Evolutionary conservation across 2,888 invertebrate species (phyloP).

Genomic region (Pristionchus japonicus): DNA sequence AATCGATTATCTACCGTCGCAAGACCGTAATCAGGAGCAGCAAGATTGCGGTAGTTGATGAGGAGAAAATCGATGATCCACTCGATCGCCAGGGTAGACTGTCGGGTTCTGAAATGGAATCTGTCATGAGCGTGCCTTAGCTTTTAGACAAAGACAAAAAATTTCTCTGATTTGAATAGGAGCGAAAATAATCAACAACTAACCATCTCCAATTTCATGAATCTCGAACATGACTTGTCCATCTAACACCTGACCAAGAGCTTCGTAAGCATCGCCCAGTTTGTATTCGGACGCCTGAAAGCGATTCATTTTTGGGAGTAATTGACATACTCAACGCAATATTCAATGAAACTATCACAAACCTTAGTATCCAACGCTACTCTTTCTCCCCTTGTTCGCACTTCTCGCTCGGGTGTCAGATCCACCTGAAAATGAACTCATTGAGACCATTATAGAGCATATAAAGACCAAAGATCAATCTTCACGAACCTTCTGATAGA

Average conservation of each 20-base stretch:
- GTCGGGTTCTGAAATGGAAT: constrained; percentile 18
- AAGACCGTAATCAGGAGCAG: constrained; percentile 18
- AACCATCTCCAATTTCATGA: constrained; percentile 65
- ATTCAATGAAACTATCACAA: no score
- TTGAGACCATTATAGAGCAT: not conserved
- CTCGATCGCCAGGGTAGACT: constrained; percentile 12
- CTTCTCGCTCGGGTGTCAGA: not conserved
- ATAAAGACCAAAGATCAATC: not conserved
- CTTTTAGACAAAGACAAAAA: not conserved
- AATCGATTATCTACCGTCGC: constrained; percentile 24
- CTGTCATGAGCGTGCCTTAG: not conserved
- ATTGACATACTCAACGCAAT: no score
- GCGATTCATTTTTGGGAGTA: not conserved
- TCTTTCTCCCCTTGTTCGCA: constrained; percentile 17
- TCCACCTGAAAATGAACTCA: not conserved
- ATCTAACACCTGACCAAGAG: constrained; percentile 6
- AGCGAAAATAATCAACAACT: constrained; percentile 30
- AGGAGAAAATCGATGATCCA: not conserved
- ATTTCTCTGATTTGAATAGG: constrained; percentile 4
- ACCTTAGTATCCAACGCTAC: constrained; percentile 38
- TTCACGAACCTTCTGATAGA: constrained; percentile 58
- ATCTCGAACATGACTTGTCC: constrained; percentile 56
- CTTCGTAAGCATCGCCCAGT: constrained; percentile 35
- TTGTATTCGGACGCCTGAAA: constrained; percentile 42
- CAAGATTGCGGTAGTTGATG: constrained; percentile 9